Base-by-base conservation (phyloP, 1,140 invertebrate species). In the Heterodera carotae region DNA sequence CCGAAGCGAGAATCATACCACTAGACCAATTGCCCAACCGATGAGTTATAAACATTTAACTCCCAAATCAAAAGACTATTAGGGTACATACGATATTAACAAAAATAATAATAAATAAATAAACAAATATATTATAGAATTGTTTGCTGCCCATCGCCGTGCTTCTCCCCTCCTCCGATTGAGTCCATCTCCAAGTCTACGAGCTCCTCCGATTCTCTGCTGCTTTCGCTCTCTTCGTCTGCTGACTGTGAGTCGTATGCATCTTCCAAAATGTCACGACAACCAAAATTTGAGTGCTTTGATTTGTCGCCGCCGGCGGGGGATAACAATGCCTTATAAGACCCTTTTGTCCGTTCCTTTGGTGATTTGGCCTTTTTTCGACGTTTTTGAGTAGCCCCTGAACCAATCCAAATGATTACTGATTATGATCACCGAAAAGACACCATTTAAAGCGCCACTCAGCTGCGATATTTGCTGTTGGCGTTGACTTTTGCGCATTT, bases 1-100 rank as follows among this genome's bases (percentile, higher is more conserved):
- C 89, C 88, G 86, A 89, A 89, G 88, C 89, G 89, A 66, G 27
- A 29, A 34, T 66, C 62, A 66, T 34, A 66, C 27, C 33, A 31
- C 62, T 66, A 34, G 62, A 29, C 29, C 62, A 29, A 29, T 34
- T 66, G 27, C 29, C 62, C 62, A 66, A 25, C 22, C 60, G 60
- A n/a, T 31, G 60, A 62, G n/a, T n/a, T n/a, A n/a, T n/a, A n/a
- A n/a, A n/a, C n/a, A n/a, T n/a, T n/a, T n/a, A n/a, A n/a, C n/a
- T n/a, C n/a, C n/a, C n/a, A n/a, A n/a, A n/a, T n/a, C n/a, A n/a
- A n/a, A n/a, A n/a, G n/a, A n/a, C n/a, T n/a, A n/a, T n/a, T n/a
- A n/a, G n/a, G n/a, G n/a, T n/a, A n/a, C n/a, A n/a, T n/a, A n/a
- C n/a, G n/a, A n/a, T n/a, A n/a, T n/a, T n/a, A n/a, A n/a, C n/a